Percentiles rank a stretch among this genome's conserved stretches.
phyloP scores from a whole-genome alignment of 2,113 vertebrate genomes.

The Cromileptes altivelis region DNA sequence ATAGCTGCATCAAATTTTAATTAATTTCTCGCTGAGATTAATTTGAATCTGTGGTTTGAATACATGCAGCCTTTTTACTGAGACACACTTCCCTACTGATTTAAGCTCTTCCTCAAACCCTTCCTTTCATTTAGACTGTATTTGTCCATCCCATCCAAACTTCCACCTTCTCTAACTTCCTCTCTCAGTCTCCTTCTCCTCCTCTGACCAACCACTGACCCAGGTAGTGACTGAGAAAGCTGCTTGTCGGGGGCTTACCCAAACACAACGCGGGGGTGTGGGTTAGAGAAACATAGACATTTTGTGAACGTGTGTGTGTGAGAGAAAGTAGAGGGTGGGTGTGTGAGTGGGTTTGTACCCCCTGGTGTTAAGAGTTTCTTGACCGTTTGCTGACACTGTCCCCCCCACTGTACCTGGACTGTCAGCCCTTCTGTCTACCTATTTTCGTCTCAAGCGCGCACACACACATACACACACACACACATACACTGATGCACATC shows the following conservation, averaged over 20 bases:
- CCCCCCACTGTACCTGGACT: conserved; percentile 72
- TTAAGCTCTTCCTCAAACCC: not conserved
- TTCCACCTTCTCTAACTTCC: not conserved
- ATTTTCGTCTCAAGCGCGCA: conserved; percentile 26
- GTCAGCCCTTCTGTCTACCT: conserved; percentile 77
- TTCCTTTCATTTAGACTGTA: not conserved
- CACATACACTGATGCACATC: conserved; percentile 46
- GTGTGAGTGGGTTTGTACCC: conserved; percentile 67
- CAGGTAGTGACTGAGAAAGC: conserved; percentile 47
- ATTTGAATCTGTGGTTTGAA: not conserved
- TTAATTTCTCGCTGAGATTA: not conserved
- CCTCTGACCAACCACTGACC: conserved; percentile 51
- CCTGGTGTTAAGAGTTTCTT: conserved; percentile 78
- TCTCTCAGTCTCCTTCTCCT: conserved; percentile 3
- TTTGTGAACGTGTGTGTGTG: conserved; percentile 20
- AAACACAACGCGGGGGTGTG: conserved; percentile 49
- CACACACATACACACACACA: conserved; percentile 15
- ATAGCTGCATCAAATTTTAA: not conserved
- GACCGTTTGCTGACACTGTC: conserved; percentile 81
- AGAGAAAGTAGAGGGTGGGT: conserved; percentile 15
- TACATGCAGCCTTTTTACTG: not conserved
- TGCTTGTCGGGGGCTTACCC: conserved; percentile 57
- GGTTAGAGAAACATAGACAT: conserved; percentile 18
- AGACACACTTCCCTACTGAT: not conserved
- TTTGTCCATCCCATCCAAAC: not conserved